Conservation (phyloP, 2,113 vertebrate genomes). For the Willisornis vidua region DNA sequence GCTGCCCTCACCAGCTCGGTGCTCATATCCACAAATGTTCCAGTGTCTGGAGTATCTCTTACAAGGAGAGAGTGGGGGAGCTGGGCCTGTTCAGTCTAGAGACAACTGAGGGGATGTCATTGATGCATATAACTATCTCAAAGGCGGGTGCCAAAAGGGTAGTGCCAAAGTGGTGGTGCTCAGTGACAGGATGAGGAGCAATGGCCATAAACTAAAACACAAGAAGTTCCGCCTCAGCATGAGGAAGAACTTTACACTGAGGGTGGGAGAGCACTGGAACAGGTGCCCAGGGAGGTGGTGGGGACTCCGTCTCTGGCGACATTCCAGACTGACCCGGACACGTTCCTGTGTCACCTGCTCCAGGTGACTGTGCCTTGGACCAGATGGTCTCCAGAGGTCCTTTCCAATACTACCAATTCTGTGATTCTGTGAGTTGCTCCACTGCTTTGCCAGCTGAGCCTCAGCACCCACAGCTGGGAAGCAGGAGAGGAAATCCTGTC, state of each 20-base stretch:
- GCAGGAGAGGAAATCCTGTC: neutral
- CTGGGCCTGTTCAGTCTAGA: neutral
- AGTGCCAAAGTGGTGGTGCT: too few species aligned
- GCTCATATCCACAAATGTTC: fast-evolving
- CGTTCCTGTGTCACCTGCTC: neutral
- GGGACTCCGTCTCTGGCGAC: neutral
- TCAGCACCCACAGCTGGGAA: neutral
- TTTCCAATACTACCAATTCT: neutral
- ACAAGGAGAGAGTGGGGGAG: neutral
- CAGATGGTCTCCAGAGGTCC: neutral
- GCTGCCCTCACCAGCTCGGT: neutral
- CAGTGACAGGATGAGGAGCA: neutral
- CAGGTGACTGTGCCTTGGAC: neutral
- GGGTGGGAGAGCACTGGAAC: neutral
- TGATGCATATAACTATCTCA: too few species aligned
- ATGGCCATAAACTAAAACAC: neutral
- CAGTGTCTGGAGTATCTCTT: neutral
- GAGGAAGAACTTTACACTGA: neutral
- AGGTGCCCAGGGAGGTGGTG: neutral
- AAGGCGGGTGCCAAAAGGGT: neutral
- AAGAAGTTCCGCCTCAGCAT: neutral
- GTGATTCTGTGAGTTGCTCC: neutral
- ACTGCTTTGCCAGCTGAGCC: too few species aligned
- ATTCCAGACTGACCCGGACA: neutral
- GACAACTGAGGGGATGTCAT: too few species aligned